phyloP scores from a whole-genome alignment of 2,888 invertebrate genomes.

The Philereme vetulata region DNA sequence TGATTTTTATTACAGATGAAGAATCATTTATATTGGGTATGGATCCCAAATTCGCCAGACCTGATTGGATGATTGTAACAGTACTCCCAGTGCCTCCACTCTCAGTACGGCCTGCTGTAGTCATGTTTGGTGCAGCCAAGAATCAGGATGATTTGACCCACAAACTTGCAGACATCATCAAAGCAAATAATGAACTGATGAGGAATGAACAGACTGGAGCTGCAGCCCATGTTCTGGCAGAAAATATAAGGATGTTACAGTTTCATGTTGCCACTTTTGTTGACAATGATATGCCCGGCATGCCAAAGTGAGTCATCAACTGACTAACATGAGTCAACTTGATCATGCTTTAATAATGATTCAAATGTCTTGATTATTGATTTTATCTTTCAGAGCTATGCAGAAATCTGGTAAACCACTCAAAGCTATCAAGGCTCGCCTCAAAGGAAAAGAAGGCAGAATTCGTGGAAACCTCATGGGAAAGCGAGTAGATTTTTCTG shows the following conservation, averaged over 20 bases:
- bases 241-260: constrained; percentile 98
- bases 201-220: constrained; percentile 98
- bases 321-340: constrained; percentile 3
- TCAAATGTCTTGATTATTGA: background rate
- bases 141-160: constrained; percentile 99
- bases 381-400: constrained; percentile 88
- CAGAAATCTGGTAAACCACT: constrained; percentile 99
- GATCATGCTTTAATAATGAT: background rate
- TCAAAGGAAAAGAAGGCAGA: constrained; percentile 99
- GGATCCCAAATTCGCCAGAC: constrained; percentile 98
- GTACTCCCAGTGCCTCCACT: constrained; percentile 98
- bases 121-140: constrained; percentile 99
- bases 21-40: constrained; percentile 97
- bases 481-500: constrained; percentile 99
- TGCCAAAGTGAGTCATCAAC: constrained; percentile 87
- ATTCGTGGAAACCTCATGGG: constrained; percentile 99
- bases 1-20: constrained; percentile 87
- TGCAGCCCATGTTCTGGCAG: constrained; percentile 97
- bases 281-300: constrained; percentile 99
- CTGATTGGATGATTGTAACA: constrained; percentile 99
- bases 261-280: constrained; percentile 99
- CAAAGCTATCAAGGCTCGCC: constrained; percentile 97
- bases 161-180: constrained; percentile 99
- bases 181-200: constrained; percentile 97
- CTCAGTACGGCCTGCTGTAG: constrained; percentile 98